Evolutionary conservation across 2,113 vertebrate genomes (phyloP), one percentile per base, ranked within the genome.

Genomic region (Oxyruncus cristatus): DNA sequence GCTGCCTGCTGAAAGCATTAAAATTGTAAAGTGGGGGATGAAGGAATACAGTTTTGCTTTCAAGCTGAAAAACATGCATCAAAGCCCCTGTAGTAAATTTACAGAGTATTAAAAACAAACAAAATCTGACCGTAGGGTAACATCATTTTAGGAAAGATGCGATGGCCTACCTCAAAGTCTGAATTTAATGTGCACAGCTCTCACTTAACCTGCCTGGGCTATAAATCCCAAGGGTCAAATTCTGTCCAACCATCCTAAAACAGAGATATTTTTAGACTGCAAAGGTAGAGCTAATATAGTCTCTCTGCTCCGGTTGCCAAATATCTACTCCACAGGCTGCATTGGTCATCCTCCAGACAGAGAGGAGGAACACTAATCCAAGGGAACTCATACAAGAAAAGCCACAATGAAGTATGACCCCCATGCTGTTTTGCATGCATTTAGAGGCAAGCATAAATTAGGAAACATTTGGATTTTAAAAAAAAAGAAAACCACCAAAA

Each of bases 31-130:
- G 79, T 63, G 61, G 67, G 44, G 88, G 79, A 86, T 22, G 32
- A 88, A 85, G 87, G 85, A 92, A 92, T 79, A 72, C 13, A 77
- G 92, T 84, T 94, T 67, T 89, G 44, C 88, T 97, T 97, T 96
- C 92, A 96, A 96, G 96, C 76, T 92, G 85, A 93, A 96, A 96
- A 95, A 87, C 90, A 81, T 33, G 88, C 95, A 92, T 96, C 93
- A 96, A 96, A 97, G 88, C 41, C 49, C 68, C 79, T 77, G 88
- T 88, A 95, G 90, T 85, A 93, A 93, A 88, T 95, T 86, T 91
- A 75, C 28, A 67, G 90, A 84, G 75, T 81, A 92, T 94, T 96
- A 93, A 95, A 96, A 95, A 28, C 92, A 96, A 96, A 96, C 93
- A 94, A 61, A 86, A 92, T 92, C 72, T 95, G 82, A 94, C 96